Evolutionary conservation across 2,888 invertebrate genomes (phyloP), one percentile per base, ranked within the genome.

Genomic region (Phyto melanocephala): DNA sequence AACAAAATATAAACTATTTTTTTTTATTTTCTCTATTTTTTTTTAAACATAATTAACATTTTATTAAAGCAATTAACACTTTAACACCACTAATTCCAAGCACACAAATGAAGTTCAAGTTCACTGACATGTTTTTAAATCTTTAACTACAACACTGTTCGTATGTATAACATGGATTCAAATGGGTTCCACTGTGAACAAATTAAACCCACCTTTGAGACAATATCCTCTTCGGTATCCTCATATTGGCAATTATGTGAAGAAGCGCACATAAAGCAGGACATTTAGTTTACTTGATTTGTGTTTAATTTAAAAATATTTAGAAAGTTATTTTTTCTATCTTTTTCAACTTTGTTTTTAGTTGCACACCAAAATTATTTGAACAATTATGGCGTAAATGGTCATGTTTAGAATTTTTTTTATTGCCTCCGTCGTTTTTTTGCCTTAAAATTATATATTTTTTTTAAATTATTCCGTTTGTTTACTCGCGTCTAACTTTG

Each of bases 291-390:
- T 62, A 28, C 15, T n/a, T 20, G 42, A 45, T 22, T 52, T 65
- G 15, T 52, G 1, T 42, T 20, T 13, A 42, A 2, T 40, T 37
- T 42, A 56, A 0, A 52, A 11, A 33, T 0, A 15, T 35, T 33
- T 52, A 28, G 3, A 1, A 0, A 35, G 24, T 47, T 42, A 13
- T 22, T 54, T 75, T 37, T 0, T 40, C 7, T 40, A 2, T 1
- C 13, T 65, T 24, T 45, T 1, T 22, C n/a, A 28, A 33, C 17
- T 47, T 22, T 2, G 13, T 15, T 17, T 63, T 84, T 82, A 89
- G 83, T 88, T 87, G 33, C 90, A 90, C 86, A 90, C 87, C 68
- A 90, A 84, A 71, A 90, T 90, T 35, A 90, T 90, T 88, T 90
- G 90, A 76, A 90, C 90, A 68, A 90, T 86, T 42, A 90, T 86